Evolutionary conservation across 2,888 invertebrate genomes (phyloP).

Genomic region (Pachydiplax longipennis): DNA sequence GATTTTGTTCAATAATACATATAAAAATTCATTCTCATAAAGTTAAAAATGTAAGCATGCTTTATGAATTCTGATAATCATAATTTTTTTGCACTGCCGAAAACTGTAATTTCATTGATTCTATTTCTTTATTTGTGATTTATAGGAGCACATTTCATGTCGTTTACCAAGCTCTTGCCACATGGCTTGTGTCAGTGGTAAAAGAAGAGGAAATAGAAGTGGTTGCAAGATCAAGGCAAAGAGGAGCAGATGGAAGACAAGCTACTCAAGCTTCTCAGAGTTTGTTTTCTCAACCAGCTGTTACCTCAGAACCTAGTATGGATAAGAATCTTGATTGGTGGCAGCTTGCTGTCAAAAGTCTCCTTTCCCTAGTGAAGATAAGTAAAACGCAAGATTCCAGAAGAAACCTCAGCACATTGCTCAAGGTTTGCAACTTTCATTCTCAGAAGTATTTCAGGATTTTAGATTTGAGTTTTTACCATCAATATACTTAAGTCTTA

Average conservation of each 20-base stretch:
- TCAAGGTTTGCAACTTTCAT: conserved; percentile 61
- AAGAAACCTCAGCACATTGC: conserved; percentile 69
- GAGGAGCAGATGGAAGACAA: not conserved
- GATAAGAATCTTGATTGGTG: conserved; percentile 70
- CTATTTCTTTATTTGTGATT: conserved; percentile 52
- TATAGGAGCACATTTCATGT: conserved; percentile 71
- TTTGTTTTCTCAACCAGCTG: not conserved
- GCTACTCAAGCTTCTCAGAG: not conserved
- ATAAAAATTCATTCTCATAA: too few species aligned
- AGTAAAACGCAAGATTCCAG: conserved; percentile 70
- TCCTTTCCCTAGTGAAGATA: conserved; percentile 72
- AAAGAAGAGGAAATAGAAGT: not conserved
- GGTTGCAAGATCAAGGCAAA: not conserved
- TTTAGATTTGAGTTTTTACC: conserved; percentile 3
- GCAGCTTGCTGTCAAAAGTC: conserved; percentile 68
- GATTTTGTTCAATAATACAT: too few species aligned
- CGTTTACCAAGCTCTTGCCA: conserved; percentile 68
- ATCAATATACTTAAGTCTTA: not conserved
- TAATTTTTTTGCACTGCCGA: too few species aligned
- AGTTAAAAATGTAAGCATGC: too few species aligned
- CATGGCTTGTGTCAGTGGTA: not conserved
- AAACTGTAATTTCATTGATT: not conserved
- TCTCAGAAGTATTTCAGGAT: not conserved
- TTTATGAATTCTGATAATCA: too few species aligned
- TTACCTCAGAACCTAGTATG: not conserved